Base-by-base conservation (phyloP, 2,797 vertebrate genomes). In the Columba guinea region DNA sequence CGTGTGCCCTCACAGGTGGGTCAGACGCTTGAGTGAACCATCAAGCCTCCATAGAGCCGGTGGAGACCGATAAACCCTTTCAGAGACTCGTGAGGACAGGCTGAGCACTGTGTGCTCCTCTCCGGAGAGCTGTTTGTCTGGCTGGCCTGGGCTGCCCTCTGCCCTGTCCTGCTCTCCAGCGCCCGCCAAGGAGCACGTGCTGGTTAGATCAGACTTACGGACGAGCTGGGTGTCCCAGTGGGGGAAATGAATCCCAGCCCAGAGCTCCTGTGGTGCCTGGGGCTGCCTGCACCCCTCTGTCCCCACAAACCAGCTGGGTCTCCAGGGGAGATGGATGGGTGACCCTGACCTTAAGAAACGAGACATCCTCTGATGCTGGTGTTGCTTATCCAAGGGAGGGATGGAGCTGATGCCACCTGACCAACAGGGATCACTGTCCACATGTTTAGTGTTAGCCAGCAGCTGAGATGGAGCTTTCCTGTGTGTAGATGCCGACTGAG, bases 181-280 rank as follows among this genome's bases (percentile, higher is more conserved):
- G 32, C 14, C 8, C 2, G 12, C 5, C 1, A 60, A 14, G 52
- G 68, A 65, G 51, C 16, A 4, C 1, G 4, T 24, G 53, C 65
- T 10, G 67, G 23, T 96, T 85, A 94, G 67, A 64, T 95, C 96
- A 96, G 90, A 90, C 80, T 96, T 65, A 0, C 14, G 1, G 0
- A 93, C 0, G n/a, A 93, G 81, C 5, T 62, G 59, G 14, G 14
- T 17, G 51, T 90, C 69, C 59, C 60, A 13, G 39, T 0, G 15
- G 85, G 63, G 68, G 20, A 77, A 77, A 49, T 2, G 2, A 55
- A 81, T 59, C 48, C 71, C 75, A 23, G 37, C 17, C 39, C 22
- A 5, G 65, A 87, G 46, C 65, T 64, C 26, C 65, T 73, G 21
- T 4, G 7, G 2, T 55, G 65, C 48, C 30, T 1, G 7, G 56